phyloP scores from a whole-genome alignment of 1,140 invertebrate genomes.

The silkworm (Bombyx mori) region ASM3026992v2 NC_085119.1:16693501-16694000 shows the following conservation, averaged over 20 bases:
- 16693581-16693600: conserved; percentile 14
- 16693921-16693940: too few relatives aligned
- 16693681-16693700: conserved; percentile 39
- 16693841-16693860: neutral
- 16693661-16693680: conserved; percentile 11
- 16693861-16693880: neutral
- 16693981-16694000: too few relatives aligned
- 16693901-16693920: too few relatives aligned
- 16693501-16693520: neutral
- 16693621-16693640: conserved; percentile 12
- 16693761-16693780: conserved; percentile 1
- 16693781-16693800: neutral
- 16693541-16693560: conserved; percentile 14
- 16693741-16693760: conserved; percentile 11
- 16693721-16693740: conserved; percentile 17
- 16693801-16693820: neutral
- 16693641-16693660: conserved; percentile 28
- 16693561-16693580: conserved; percentile 38
- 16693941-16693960: too few relatives aligned
- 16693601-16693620: neutral
- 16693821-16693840: too few relatives aligned
- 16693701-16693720: conserved; percentile 31
- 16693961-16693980: too few relatives aligned
- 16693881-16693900: too few relatives aligned
- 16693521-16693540: conserved; percentile 5